These are phyloP conservation scores for Pteropus rufus DNA, from an alignment of 2,797 vertebrate species.

Conservation along the genomic window DNA sequence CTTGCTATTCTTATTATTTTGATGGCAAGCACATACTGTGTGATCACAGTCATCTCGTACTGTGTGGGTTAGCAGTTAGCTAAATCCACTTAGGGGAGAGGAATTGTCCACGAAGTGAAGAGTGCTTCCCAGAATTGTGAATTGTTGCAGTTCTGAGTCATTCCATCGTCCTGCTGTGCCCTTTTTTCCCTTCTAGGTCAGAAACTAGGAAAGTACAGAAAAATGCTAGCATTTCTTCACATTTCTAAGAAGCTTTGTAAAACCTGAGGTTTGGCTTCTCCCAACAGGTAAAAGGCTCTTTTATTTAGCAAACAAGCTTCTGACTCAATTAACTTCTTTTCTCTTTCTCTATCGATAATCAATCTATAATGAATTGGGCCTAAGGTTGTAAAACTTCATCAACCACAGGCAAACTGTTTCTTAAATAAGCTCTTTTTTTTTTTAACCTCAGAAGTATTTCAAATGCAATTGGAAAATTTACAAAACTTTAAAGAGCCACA, in stretches of 20 bases:
- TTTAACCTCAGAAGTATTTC: neutral
- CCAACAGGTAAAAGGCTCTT: neutral
- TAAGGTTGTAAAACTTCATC: slow-evolving; percentile 15
- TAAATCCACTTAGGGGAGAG: neutral
- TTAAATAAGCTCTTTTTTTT: neutral
- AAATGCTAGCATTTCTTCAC: neutral
- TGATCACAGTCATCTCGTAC: too few relatives aligned
- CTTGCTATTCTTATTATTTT: neutral
- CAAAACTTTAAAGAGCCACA: neutral
- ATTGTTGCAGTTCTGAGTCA: neutral
- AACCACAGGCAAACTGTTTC: neutral
- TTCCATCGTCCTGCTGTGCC: neutral
- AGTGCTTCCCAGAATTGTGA: neutral
- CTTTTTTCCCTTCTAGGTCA: neutral
- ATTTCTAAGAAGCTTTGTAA: neutral
- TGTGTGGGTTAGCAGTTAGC: neutral
- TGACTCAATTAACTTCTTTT: slow-evolving; percentile 9
- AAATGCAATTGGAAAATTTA: neutral
- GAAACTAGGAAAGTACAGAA: neutral
- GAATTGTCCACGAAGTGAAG: neutral
- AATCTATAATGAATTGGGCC: neutral
- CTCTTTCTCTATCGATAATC: neutral
- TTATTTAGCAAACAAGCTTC: neutral
- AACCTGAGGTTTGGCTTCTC: neutral
- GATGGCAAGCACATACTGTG: neutral